Percentiles rank a stretch among this genome's conserved stretches.
Evolutionary conservation across 2,888 invertebrate genomes (phyloP).

Genomic region (Miltochrista miniata): DNA sequence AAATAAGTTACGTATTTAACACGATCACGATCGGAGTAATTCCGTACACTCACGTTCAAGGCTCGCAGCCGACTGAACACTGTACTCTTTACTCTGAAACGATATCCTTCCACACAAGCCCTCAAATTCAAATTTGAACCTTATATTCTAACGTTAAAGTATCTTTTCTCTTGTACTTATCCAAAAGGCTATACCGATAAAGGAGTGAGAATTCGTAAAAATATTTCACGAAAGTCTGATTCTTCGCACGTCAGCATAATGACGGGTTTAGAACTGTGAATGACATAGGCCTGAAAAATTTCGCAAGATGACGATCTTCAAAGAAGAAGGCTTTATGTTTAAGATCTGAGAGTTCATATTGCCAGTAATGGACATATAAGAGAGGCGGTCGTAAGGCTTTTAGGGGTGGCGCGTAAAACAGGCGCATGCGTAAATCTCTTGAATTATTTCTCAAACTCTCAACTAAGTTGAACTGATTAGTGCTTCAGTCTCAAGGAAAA

Average conservation of each 20-base stretch:
- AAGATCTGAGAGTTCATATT: conserved; percentile 71
- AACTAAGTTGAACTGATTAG: conserved; percentile 53
- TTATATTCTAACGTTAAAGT: conserved; percentile 41
- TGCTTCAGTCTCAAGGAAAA: conserved; percentile 24
- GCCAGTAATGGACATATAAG: conserved; percentile 54
- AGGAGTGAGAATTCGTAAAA: conserved; percentile 57
- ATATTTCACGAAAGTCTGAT: conserved; percentile 74
- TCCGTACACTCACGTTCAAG: conserved; percentile 57
- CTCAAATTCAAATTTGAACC: conserved; percentile 44
- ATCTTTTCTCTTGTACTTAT: conserved; percentile 31
- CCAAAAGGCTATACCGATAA: conserved; percentile 32
- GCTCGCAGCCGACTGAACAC: conserved; percentile 75
- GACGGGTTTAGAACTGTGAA: conserved; percentile 76
- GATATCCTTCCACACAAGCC: conserved; percentile 47
- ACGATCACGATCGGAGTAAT: conserved; percentile 37
- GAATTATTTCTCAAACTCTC: conserved; percentile 65
- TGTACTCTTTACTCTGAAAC: conserved; percentile 55
- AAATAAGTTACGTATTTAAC: conserved; percentile 68
- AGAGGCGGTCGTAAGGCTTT: conserved; percentile 81
- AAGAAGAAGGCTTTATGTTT: conserved; percentile 56
- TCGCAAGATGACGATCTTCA: conserved; percentile 54
- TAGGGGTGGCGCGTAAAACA: conserved; percentile 80
- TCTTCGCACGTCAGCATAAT: conserved; percentile 76
- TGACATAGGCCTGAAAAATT: conserved; percentile 65
- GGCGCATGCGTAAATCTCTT: conserved; percentile 79